phyloP scores from a whole-genome alignment of 2,888 invertebrate species.

The Gandaritis pyraliata region DNA sequence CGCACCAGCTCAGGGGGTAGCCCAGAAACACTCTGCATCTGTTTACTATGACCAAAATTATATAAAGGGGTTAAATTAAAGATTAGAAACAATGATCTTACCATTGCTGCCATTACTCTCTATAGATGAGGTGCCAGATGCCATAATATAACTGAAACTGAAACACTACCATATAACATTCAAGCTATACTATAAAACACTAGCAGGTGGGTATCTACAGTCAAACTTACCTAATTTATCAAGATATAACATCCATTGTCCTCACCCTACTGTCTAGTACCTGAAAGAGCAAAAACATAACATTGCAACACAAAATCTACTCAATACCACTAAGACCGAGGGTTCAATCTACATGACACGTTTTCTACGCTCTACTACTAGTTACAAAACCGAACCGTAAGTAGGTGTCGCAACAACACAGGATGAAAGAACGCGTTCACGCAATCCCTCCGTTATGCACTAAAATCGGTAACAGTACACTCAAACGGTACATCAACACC shows the following conservation, averaged over 20 bases:
- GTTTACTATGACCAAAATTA: no score
- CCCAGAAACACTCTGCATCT: no score
- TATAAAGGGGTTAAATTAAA: no score
- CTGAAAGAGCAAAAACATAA: conserved; percentile 38
- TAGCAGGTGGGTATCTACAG: conserved; percentile 6
- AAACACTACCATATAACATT: conserved; percentile 30
- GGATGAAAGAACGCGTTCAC: conserved; percentile 32
- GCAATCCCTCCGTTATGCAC: conserved; percentile 47
- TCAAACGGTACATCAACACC: conserved; percentile 61
- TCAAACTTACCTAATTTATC: conserved; percentile 51
- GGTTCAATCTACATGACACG: conserved; percentile 75
- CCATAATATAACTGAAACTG: conserved; percentile 85
- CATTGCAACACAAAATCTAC: conserved; percentile 49
- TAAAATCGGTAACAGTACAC: conserved; percentile 62
- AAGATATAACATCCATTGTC: conserved; percentile 56
- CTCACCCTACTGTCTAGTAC: conserved; percentile 42
- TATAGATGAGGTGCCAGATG: conserved; percentile 91
- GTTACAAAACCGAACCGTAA: conserved; percentile 77
- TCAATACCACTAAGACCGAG: conserved; percentile 49
- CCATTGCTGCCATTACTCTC: conserved; percentile 92
- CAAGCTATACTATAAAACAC: conserved; percentile 13
- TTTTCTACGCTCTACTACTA: conserved; percentile 80
- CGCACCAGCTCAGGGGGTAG: no score
- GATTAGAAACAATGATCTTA: conserved; percentile 62
- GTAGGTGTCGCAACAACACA: conserved; percentile 57